Base-by-base conservation (phyloP, 1,140 invertebrate genomes). In the Drosophila nebulosa region DNA sequence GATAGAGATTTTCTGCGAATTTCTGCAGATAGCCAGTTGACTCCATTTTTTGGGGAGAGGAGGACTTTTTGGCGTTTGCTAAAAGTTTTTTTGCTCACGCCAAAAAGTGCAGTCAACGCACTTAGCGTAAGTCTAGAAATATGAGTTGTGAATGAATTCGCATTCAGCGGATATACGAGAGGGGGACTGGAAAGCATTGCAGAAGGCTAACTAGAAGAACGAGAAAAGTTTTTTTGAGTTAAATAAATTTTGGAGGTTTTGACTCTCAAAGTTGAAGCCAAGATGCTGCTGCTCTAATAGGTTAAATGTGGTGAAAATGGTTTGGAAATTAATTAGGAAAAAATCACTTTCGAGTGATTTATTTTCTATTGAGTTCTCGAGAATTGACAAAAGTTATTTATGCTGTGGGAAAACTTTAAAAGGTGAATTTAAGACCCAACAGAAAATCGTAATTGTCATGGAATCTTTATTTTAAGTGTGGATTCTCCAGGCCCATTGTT, bases 81-180 rank as follows among this genome's bases (percentile, higher is more conserved):
- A 75, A 85, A 85, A 85, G 74, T 86, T 85, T 85, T 86, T 86
- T 86, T 7, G 83, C 62, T 70, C 75, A 52, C 71, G 64, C 69
- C 81, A 75, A 74, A 64, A 78, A 88, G 78, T 81, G 81, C 81
- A 86, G 78, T 81, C 83, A 86, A 78, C 81, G 81, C 81, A 85
- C 78, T 86, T 78, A 72, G 57, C 52, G 58, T 63, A 77, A 74
- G 72, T 75, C 72, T 46, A 75, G 72, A 83, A 86, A 86, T 86
- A 86, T 86, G 78, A 86, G 83, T 86, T 88, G 78, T 66, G 78
- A 86, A 81, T 88, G 81, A 78, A 57, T 70, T 79, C 67, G 63
- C 71, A 46, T 74, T 65, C 58, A 73, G 72, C 59, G 35, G 60
- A 35, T 57, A 12, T 57, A 26, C 67, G 61, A 12, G 10, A 32